These are phyloP conservation scores for Alviniconcha strummeri DNA, from an alignment of 2,888 invertebrate genomes.

Conservation along the genomic window DNA sequence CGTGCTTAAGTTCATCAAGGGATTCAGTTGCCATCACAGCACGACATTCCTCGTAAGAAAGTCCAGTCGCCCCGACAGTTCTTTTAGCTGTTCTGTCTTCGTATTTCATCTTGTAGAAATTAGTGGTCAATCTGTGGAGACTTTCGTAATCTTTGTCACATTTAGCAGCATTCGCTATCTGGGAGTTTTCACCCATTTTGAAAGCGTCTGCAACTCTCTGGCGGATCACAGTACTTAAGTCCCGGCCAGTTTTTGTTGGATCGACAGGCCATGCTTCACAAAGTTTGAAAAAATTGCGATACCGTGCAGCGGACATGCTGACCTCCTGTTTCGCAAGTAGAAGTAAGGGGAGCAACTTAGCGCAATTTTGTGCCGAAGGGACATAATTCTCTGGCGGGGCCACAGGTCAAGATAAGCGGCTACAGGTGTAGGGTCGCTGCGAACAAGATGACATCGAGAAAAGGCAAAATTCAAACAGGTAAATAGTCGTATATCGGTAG, in stretches of 20 bases:
- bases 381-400: not conserved
- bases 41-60: conserved; percentile 30
- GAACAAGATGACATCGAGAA: conserved; percentile 11
- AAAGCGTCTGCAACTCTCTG: conserved; percentile 38
- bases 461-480: conserved; percentile 31
- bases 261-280: conserved; percentile 41
- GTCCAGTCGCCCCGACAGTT: conserved; percentile 29
- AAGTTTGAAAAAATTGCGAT: conserved; percentile 37
- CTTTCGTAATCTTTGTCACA: conserved; percentile 36
- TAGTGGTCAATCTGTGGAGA: conserved; percentile 28
- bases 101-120: conserved; percentile 34
- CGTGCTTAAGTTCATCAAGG: conserved; percentile 19
- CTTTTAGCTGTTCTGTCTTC: conserved; percentile 23
- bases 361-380: not conserved
- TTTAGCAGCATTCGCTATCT: conserved; percentile 26
- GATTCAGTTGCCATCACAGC: conserved; percentile 30
- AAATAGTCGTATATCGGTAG: not conserved
- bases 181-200: conserved; percentile 38
- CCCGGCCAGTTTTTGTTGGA: conserved; percentile 33
- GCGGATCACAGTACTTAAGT: conserved; percentile 34
- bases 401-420: not conserved
- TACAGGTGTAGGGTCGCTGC: not conserved
- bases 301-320: conserved; percentile 37
- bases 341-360: not conserved
- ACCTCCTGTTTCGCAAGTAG: not conserved